Percentiles rank a stretch among this genome's conserved stretches.
These are phyloP conservation scores for Stegodyphus mimosarum DNA, from an alignment of 1,140 invertebrate species.

Conservation along the genomic window DNA sequence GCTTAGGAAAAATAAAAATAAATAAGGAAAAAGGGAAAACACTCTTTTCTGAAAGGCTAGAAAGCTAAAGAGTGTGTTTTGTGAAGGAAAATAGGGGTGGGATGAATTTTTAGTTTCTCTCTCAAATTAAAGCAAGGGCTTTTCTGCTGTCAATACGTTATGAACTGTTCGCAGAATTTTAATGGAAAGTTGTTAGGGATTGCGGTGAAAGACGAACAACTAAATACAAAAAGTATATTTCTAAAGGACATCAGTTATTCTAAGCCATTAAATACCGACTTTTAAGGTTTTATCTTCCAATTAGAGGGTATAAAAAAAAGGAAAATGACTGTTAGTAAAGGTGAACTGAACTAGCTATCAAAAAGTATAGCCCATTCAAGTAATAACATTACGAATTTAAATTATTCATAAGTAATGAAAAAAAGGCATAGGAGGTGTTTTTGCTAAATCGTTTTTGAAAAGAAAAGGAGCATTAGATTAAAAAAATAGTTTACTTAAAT, in stretches of 20 bases:
- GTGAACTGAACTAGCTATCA: neutral
- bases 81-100: neutral
- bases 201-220: neutral
- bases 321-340: neutral
- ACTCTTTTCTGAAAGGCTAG: neutral
- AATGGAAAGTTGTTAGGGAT: conserved; percentile 14
- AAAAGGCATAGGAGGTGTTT: neutral
- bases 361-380: neutral
- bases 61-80: conserved; percentile 6
- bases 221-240: neutral
- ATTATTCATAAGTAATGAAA: neutral
- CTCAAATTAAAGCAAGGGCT: conserved; percentile 1
- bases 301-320: neutral
- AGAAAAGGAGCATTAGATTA: too few species aligned
- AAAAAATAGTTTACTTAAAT: too few species aligned
- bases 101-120: conserved; percentile 14
- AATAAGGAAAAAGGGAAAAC: neutral
- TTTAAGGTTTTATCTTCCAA: conserved; percentile 25
- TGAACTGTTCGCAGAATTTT: conserved; percentile 11
- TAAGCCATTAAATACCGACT: conserved; percentile 19
- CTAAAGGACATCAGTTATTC: too few species aligned
- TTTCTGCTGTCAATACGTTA: conserved; percentile 28
- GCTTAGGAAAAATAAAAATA: conserved; percentile 8
- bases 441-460: too few species aligned
- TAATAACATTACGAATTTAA: conserved; percentile 9